phyloP scores from a whole-genome alignment of 2,797 vertebrate species.

The Telmatherina bonti region DNA sequence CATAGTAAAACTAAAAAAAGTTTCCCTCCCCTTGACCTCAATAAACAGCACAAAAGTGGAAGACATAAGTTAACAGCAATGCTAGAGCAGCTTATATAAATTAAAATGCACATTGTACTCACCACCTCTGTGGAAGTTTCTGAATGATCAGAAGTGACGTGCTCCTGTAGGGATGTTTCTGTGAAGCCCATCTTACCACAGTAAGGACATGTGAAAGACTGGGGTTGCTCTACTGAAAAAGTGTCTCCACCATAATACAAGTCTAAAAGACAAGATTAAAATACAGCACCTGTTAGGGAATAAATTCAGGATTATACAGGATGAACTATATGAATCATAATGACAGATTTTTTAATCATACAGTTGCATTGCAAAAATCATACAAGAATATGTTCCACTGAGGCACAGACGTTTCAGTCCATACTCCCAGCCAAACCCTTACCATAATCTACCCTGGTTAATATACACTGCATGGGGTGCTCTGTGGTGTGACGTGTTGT shows the following conservation, averaged over 20 bases:
- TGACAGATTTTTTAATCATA: conserved; percentile 2
- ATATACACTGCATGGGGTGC: conserved; percentile 99
- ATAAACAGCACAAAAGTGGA: not conserved
- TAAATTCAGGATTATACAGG: not conserved
- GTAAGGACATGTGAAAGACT: conserved; percentile 99
- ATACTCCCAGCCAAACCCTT: conserved; percentile 65
- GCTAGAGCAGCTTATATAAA: conserved; percentile 2
- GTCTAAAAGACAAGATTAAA: conserved; percentile 81
- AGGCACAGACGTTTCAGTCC: not conserved
- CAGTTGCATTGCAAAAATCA: not conserved
- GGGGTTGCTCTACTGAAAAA: conserved; percentile 98
- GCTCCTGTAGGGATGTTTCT: conserved; percentile 98
- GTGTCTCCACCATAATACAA: conserved; percentile 99
- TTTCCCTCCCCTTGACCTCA: not conserved
- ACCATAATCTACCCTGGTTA: conserved; percentile 99
- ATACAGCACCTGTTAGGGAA: not conserved
- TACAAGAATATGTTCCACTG: not conserved
- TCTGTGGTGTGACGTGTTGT: conserved; percentile 98
- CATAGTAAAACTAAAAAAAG: conserved; percentile 2
- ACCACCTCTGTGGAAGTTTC: conserved; percentile 99
- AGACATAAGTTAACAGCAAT: conserved; percentile 1
- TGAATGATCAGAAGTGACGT: conserved; percentile 97
- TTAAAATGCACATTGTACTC: conserved; percentile 67
- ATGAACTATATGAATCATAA: not conserved
- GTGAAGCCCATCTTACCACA: conserved; percentile 99